Base-by-base conservation (phyloP, 2,797 vertebrate genomes). In the Falco berigora region DNA sequence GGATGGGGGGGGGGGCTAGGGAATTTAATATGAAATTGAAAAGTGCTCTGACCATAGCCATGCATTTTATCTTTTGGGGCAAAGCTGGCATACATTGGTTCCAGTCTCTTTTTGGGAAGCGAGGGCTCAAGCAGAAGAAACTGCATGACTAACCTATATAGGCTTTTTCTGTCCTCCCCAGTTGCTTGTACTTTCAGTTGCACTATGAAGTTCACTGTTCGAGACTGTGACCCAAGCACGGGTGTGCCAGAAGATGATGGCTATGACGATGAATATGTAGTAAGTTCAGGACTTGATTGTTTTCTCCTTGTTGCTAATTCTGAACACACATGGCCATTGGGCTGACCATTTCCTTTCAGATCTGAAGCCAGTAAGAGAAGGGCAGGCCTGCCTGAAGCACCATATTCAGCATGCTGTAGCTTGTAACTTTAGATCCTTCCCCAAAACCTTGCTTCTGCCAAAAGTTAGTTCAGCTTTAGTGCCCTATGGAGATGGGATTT, bases 201-300 rank as follows among this genome's bases (percentile, higher is more conserved):
- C 81, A 99, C 99, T 1, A 98, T 99, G 99, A 99, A 99, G 97
- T 99, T 99, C 96, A 98, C 99, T 3, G 99, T 99, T 66, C 97
- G 98, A 84, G 99, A 99, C 97, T 99, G 99, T 6, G 99, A 99
- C 97, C 99, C 99, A 11, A 99, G 98, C 98, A 99, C 99, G 0
- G 99, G 99, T 9, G 98, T 99, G 84, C 99, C 99, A 1, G 99
- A 99, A 5, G 99, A 99, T 3, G 99, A 99, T 4, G 99, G 99
- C 5, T 99, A 99, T 12, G 99, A 99, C 0, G 99, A 99, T 21
- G 99, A 99, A 63, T 99, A 99, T 8, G 99, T 99, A 98, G 99
- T 99, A 98, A 47, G 98, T 97, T 47, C 77, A 10, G 47, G 2
- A 1, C 17, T 9, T 21, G 0, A 4, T 14, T 21, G n/a, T 34